phyloP scores from a whole-genome alignment of 2,888 invertebrate genomes.

The Gerris lacustris region DNA sequence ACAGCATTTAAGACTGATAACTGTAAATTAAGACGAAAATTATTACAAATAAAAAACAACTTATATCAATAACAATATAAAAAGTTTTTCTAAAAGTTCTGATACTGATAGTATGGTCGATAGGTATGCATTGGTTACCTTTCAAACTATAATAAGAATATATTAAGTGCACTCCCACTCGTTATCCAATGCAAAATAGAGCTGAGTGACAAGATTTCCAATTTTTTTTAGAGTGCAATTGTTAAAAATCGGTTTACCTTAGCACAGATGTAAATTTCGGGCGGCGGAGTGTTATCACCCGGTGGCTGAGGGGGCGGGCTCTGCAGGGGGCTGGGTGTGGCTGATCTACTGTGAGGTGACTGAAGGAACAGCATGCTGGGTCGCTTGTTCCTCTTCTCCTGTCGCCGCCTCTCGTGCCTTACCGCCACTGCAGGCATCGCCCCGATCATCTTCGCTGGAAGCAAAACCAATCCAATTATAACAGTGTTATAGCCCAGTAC shows the following conservation, averaged over 20 bases:
- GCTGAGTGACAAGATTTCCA: too few species aligned
- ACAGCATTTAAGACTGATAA: conserved; percentile 60
- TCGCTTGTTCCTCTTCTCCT: conserved; percentile 52
- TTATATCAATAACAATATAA: too few species aligned
- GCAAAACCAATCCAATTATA: not conserved
- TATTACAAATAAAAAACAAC: conserved; percentile 15
- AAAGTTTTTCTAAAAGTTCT: too few species aligned
- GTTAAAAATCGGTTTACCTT: conserved; percentile 41
- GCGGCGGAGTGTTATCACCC: conserved; percentile 37
- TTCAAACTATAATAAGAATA: too few species aligned
- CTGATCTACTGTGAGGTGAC: conserved; percentile 47
- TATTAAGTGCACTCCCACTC: too few species aligned
- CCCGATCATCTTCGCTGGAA: conserved; percentile 55
- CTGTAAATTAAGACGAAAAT: conserved; percentile 37
- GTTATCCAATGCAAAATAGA: too few species aligned
- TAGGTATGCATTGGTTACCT: too few species aligned
- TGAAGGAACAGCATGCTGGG: conserved; percentile 52
- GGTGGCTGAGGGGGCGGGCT: conserved; percentile 35
- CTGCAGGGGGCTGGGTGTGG: conserved; percentile 49
- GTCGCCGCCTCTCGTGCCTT: conserved; percentile 63
- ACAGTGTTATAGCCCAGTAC: not conserved
- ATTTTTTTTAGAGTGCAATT: too few species aligned
- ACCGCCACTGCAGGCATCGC: conserved; percentile 79
- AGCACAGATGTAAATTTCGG: conserved; percentile 59
- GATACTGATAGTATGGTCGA: too few species aligned